Base-by-base conservation (phyloP, 2,113 vertebrate species). In the Pardalotus punctatus region DNA sequence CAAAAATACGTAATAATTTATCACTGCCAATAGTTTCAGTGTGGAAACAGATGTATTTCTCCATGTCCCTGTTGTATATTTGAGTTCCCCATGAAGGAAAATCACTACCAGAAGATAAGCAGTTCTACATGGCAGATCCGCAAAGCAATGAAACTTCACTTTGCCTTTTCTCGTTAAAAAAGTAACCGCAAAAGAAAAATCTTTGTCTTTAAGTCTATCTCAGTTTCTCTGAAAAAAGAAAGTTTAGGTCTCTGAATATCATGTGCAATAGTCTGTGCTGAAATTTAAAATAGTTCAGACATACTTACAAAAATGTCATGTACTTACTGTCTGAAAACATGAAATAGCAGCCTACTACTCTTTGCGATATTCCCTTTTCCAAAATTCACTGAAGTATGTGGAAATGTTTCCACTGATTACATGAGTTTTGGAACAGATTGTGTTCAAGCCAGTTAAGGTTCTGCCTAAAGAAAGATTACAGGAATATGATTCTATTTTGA, bases 1-100 rank as follows among this genome's bases (percentile, higher is more conserved):
- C 15, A 6, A 24, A 81, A 79, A 70, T 77, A 29, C 14, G 47
- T 54, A 50, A 38, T 77, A 90, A 79, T 95, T 91, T 70, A 89
- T 92, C 62, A 82, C 45, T 88, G 80, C 42, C 47, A 82, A 62
- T 54, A 93, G 72, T 93, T 96, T 88, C 90, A 77, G 2, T 92
- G 38, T n/a, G 86, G 91, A 96, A 96, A 81, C 76, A 90, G 80
- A 86, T 91, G 47, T 53, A 58, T 94, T 96, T 96, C 76, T 83
- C 22, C 61, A 40, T 11, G 20, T 90, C 76, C 64, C 82, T 89
- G 33, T 43, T 48, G 83, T 85, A 42, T 50, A 87, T 51, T 80
- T 90, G 50, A 83, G 31, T 67, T 83, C 24, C n/a, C 12, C 4
- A 7, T 5, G 27, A 92, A 81, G 23, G 61, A 80, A 95, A 90